Percentiles rank a stretch among this genome's conserved stretches.
These are phyloP conservation scores for Pimpla rufipes DNA, from an alignment of 2,888 invertebrate genomes.

Conservation along the genomic window DNA sequence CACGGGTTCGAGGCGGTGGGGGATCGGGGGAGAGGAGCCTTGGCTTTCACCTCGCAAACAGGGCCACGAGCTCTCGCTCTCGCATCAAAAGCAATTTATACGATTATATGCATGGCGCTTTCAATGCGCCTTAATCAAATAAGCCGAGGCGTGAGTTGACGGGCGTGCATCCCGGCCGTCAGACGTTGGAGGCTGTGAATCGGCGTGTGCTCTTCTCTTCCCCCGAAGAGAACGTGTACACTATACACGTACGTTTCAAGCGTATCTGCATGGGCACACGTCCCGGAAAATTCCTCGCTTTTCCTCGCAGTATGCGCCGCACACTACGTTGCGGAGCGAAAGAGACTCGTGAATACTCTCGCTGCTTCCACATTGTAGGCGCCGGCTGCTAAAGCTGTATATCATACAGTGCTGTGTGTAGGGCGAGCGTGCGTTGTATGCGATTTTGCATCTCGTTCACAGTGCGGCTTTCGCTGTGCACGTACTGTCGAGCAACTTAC, in stretches of 20 bases:
- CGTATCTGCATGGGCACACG: slow-evolving; percentile 57
- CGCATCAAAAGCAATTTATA: slow-evolving; percentile 82
- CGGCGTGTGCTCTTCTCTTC: slow-evolving; percentile 65
- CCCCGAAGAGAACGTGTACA: slow-evolving; percentile 35
- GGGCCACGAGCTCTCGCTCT: slow-evolving; percentile 73
- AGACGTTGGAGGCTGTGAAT: slow-evolving; percentile 72
- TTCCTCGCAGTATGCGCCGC: slow-evolving; percentile 56
- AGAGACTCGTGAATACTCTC: slow-evolving; percentile 62
- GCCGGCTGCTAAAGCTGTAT: slow-evolving; percentile 24
- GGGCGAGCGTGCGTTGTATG: slow-evolving; percentile 11
- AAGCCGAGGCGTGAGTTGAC: slow-evolving; percentile 73
- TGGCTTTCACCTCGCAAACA: slow-evolving; percentile 75
- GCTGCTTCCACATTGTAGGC: slow-evolving; percentile 60
- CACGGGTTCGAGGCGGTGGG: slow-evolving; percentile 53
- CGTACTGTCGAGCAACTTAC: slow-evolving; percentile 28
- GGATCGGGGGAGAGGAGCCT: slow-evolving; percentile 41
- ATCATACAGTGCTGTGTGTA: slow-evolving; percentile 5
- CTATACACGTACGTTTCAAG: slow-evolving; percentile 49
- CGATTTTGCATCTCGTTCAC: slow-evolving; percentile 50
- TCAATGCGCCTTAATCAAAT: slow-evolving; percentile 81
- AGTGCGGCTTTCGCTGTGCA: slow-evolving; percentile 44
- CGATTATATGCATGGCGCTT: slow-evolving; percentile 82
- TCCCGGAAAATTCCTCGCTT: slow-evolving; percentile 68
- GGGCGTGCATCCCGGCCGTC: slow-evolving; percentile 61
- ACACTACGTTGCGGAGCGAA: slow-evolving; percentile 60